Percentiles rank a stretch among this genome's conserved stretches.
phyloP scores from a whole-genome alignment of 2,888 invertebrate species.

The Hydrotaea cyrtoneurina region DNA sequence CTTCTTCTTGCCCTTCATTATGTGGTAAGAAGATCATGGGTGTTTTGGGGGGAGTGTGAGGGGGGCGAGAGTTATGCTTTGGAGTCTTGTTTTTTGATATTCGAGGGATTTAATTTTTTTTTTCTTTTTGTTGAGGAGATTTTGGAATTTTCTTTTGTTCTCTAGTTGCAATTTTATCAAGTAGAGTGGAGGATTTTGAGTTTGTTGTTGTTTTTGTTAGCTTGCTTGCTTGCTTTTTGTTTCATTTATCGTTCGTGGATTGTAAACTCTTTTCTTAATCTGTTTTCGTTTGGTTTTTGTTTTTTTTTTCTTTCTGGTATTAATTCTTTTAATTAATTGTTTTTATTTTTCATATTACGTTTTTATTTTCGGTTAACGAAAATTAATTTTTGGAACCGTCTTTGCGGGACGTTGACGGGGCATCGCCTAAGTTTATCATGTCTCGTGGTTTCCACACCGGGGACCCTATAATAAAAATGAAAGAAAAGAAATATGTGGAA shows the following conservation, averaged over 20 bases:
- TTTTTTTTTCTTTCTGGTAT: slow-evolving; percentile 24
- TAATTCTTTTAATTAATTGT: slow-evolving; percentile 54
- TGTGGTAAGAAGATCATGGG: background rate
- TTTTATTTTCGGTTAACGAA: slow-evolving; percentile 28
- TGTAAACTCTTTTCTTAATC: slow-evolving; percentile 64
- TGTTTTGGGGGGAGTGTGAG: background rate
- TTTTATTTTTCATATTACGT: slow-evolving; percentile 1
- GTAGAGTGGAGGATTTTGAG: slow-evolving; percentile 2
- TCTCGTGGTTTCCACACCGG: slow-evolving; percentile 99
- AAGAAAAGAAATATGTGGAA: slow-evolving; percentile 81
- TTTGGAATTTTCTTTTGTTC: slow-evolving; percentile 36
- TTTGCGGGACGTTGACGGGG: slow-evolving; percentile 82
- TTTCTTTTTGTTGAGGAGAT: too few species aligned
- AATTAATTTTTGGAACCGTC: slow-evolving; percentile 81
- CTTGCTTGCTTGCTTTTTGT: slow-evolving; percentile 63
- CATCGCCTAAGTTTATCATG: slow-evolving; percentile 85
- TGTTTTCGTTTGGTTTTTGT: slow-evolving; percentile 54
- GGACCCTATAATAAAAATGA: slow-evolving; percentile 91
- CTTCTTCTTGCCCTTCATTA: slow-evolving; percentile 49
- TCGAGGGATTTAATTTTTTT: background rate
- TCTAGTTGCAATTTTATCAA: too few species aligned
- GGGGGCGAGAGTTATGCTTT: background rate
- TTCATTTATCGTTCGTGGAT: slow-evolving; percentile 66
- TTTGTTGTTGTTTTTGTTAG: slow-evolving; percentile 25
- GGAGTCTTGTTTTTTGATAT: slow-evolving; percentile 53